Evolutionary conservation across 1,140 invertebrate species (phyloP).

Genomic region (Mizuhopecten yessoensis): DNA sequence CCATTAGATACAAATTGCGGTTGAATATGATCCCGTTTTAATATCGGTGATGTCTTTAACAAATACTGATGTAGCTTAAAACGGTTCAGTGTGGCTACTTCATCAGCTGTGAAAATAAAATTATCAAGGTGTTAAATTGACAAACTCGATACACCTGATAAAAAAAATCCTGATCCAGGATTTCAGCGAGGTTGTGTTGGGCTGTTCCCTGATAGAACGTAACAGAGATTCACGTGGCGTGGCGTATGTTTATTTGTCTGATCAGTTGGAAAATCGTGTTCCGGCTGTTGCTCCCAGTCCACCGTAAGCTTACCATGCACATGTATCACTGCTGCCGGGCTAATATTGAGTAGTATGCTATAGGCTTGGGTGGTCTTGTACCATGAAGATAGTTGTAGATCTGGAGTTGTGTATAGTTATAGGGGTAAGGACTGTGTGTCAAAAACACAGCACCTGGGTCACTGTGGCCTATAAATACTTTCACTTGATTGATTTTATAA

Average conservation of each 20-base stretch:
- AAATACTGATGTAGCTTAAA: too few species aligned
- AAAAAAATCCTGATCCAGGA: not conserved
- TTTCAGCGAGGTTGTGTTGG: not conserved
- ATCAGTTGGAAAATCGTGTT: conserved; percentile 1
- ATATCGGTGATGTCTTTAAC: too few species aligned
- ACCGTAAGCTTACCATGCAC: not conserved
- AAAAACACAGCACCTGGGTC: not conserved
- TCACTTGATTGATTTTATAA: not conserved
- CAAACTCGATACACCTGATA: not conserved
- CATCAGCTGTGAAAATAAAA: conserved; percentile 28
- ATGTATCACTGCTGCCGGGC: not conserved
- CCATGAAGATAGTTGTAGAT: too few species aligned
- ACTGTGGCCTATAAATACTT: not conserved
- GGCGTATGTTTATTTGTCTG: conserved; percentile 4
- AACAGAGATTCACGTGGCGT: not conserved
- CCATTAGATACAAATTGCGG: too few species aligned
- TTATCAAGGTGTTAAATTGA: conserved; percentile 28
- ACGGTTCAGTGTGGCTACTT: not conserved
- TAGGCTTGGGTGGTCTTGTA: not conserved
- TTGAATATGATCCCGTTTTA: too few species aligned
- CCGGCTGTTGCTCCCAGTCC: not conserved
- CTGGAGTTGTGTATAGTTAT: not conserved
- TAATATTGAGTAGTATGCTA: not conserved
- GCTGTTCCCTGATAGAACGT: not conserved
- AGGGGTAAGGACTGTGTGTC: not conserved